These are phyloP conservation scores for Agapornis canus DNA, from an alignment of 2,797 vertebrate genomes.

Conservation along the genomic window DNA sequence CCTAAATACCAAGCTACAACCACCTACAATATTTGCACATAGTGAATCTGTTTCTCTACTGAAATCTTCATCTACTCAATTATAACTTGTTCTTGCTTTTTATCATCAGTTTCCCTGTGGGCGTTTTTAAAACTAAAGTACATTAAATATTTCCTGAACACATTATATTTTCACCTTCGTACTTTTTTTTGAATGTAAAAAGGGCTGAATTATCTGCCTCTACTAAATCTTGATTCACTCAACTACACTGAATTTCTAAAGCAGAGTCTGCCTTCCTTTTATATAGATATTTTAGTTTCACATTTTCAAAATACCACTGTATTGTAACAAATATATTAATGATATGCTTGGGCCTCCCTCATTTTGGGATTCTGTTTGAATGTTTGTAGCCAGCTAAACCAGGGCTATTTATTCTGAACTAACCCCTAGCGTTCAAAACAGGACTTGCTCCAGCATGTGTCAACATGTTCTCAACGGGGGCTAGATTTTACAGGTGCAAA, in stretches of 20 bases:
- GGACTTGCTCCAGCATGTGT: background rate
- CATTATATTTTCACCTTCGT: background rate
- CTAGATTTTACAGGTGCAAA: background rate
- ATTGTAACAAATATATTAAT: background rate
- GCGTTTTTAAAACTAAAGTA: background rate
- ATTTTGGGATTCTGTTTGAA: background rate
- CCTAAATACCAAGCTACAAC: background rate
- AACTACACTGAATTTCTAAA: background rate
- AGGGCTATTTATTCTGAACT: background rate
- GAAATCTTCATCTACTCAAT: background rate
- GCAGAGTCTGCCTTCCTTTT: background rate
- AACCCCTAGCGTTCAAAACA: background rate
- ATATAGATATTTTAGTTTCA: background rate
- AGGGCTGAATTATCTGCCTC: background rate
- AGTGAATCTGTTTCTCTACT: background rate
- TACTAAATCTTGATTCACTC: background rate
- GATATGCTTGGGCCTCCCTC: background rate
- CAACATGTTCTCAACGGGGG: rapidly evolving
- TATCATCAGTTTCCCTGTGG: background rate
- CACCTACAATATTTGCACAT: background rate
- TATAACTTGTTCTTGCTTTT: background rate
- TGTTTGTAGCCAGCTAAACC: background rate
- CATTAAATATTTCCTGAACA: background rate
- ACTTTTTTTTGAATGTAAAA: background rate
- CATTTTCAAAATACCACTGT: background rate